Base-by-base conservation (phyloP, 2,888 invertebrate species). In the Neelides folsomi region DNA sequence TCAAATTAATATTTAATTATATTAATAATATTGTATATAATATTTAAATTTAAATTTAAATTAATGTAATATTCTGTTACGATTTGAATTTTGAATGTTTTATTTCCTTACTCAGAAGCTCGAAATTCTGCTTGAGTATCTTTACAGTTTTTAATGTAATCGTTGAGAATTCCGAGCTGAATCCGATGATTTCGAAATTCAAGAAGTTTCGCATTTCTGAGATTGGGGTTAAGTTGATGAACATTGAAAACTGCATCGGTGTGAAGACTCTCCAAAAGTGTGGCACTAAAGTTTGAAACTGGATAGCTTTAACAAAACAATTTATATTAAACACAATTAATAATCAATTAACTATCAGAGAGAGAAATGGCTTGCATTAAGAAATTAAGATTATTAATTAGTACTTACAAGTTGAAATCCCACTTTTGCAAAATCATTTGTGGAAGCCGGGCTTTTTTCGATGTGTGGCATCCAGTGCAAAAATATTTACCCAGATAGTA, bases 391-490 rank as follows among this genome's bases (percentile, higher is more conserved):
- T n/a, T n/a, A n/a, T 16, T n/a, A 1, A n/a, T 35, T 27, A 15
- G 9, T 41, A 58, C 56, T 57, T 68, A 78, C 77, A 76, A 73
- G 37, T 71, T 74, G 57, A 79, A 79, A 67, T 79, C 78, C 79
- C 79, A 79, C 66, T 78, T 78, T 39, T 75, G 73, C 48, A 82
- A 68, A 54, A 82, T 77, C 67, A 78, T 74, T 4, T 79, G 80
- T 9, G 82, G 82, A 66, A 87, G 83, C 57, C 80, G 71, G 4
- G 82, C 77, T 52, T 81, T 75, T 67, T 83, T 80, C 70, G 85
- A 83, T 19, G 80, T 79, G 70, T 89, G 88, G 68, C 89, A 89
- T 43, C 84, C 84, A 10, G 86, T 84, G 67, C 89, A 89, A 71
- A 87, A 86, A 71, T 83, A 86, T 66, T 85, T 79, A 9, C 87